These are phyloP conservation scores for Embidobia sp. DNA, from an alignment of 2,888 invertebrate species.

Conservation along the genomic window DNA sequence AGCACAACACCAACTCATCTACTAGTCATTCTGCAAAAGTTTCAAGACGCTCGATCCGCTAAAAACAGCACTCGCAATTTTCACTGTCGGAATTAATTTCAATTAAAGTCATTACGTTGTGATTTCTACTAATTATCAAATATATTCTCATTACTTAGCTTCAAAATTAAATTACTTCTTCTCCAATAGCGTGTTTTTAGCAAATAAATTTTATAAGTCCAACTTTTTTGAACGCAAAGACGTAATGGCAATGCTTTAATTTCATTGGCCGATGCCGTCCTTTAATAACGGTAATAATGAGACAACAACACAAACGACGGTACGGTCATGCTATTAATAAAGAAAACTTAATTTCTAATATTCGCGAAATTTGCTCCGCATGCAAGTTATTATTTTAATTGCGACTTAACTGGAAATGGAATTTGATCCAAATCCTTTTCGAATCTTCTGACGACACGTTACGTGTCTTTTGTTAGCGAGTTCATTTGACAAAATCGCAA, in stretches of 20 bases:
- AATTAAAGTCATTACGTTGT: constrained; percentile 8
- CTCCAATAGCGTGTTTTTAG: neutral
- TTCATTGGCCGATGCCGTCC: constrained; percentile 2
- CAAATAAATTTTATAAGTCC: constrained; percentile 16
- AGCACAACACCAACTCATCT: constrained; percentile 11
- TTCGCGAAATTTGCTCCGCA: constrained; percentile 20
- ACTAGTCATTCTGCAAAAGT: constrained; percentile 20
- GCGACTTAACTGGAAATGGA: constrained; percentile 36
- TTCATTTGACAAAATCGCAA: constrained; percentile 43
- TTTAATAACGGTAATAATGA: constrained; percentile 18
- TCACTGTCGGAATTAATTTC: constrained; percentile 2
- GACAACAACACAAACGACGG: constrained; percentile 15
- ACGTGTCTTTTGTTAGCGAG: constrained; percentile 38
- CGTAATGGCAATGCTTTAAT: constrained; percentile 28
- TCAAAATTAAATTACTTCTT: neutral
- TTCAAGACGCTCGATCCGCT: neutral
- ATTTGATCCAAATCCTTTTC: constrained; percentile 40
- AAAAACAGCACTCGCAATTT: constrained; percentile 9
- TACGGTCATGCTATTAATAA: no score
- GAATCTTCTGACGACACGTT: constrained; percentile 35
- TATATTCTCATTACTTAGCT: neutral
- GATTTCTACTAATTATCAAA: constrained; percentile 3
- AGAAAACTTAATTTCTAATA: no score
- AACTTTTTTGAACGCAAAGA: neutral
- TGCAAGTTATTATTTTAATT: constrained; percentile 52